Evolutionary conservation across 2,888 invertebrate species (phyloP).

Genomic region (Rotaria magnacalcarata): DNA sequence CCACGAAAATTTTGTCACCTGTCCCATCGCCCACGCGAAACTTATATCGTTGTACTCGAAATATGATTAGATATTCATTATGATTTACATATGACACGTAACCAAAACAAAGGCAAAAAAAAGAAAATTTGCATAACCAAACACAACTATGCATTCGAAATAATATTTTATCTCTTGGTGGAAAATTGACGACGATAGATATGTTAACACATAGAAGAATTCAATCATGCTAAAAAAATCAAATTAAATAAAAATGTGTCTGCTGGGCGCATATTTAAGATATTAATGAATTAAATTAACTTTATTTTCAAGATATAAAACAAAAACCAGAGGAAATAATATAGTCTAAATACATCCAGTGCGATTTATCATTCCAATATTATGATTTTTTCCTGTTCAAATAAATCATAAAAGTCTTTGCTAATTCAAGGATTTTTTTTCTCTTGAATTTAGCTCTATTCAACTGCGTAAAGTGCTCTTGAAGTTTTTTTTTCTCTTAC

Average conservation of each 20-base stretch:
- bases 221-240: background rate
- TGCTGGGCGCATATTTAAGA: too few relatives aligned
- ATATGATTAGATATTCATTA: slow-evolving; percentile 1
- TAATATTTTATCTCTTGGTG: background rate
- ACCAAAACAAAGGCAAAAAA: background rate
- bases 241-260: too few relatives aligned
- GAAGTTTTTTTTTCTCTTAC: background rate
- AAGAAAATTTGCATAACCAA: background rate
- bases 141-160: background rate
- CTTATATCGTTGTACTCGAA: background rate
- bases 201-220: background rate
- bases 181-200: background rate
- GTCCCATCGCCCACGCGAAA: background rate
- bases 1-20: background rate
- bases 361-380: background rate
- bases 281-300: too few relatives aligned
- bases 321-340: too few relatives aligned
- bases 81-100: background rate
- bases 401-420: background rate
- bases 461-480: background rate
- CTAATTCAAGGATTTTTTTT: background rate
- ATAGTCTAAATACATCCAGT: background rate
- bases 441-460: background rate
- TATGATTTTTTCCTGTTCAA: background rate
- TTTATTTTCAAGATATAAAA: too few relatives aligned